Evolutionary conservation across 1,140 invertebrate genomes (phyloP).

Genomic region (Idris sp.): DNA sequence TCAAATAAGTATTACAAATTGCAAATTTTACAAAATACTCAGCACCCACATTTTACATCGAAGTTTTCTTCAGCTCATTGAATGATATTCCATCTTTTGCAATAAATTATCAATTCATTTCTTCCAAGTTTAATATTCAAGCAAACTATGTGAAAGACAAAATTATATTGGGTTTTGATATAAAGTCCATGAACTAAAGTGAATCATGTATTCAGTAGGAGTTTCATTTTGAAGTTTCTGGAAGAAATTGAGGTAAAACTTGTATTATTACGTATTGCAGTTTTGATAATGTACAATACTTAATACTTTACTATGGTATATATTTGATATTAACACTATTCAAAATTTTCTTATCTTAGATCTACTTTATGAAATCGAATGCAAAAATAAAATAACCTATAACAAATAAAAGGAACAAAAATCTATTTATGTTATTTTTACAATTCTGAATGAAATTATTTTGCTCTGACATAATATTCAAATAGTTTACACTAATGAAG

Average conservation of each 20-base stretch:
- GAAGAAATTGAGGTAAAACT: slow-evolving; percentile 56
- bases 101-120: too few relatives aligned
- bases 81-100: too few relatives aligned
- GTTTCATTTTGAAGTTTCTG: slow-evolving; percentile 55
- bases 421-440: too few relatives aligned
- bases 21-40: too few relatives aligned
- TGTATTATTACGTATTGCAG: slow-evolving; percentile 44
- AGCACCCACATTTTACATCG: too few relatives aligned
- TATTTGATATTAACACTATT: slow-evolving; percentile 45
- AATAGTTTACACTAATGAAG: too few relatives aligned
- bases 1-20: too few relatives aligned
- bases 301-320: slow-evolving; percentile 46
- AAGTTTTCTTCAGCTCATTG: too few relatives aligned
- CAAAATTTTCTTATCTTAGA: slow-evolving; percentile 43
- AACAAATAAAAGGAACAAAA: too few relatives aligned
- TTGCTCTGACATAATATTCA: too few relatives aligned
- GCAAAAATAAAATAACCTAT: slow-evolving; percentile 44
- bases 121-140: too few relatives aligned
- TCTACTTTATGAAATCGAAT: slow-evolving; percentile 36
- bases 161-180: slow-evolving; percentile 51
- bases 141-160: slow-evolving; percentile 40
- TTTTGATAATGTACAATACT: slow-evolving; percentile 35
- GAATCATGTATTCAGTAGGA: slow-evolving; percentile 52
- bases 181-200: slow-evolving; percentile 30
- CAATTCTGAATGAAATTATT: too few relatives aligned